phyloP scores from a whole-genome alignment of 2,113 vertebrate genomes.

The Mandrillus leucophaeus region DNA sequence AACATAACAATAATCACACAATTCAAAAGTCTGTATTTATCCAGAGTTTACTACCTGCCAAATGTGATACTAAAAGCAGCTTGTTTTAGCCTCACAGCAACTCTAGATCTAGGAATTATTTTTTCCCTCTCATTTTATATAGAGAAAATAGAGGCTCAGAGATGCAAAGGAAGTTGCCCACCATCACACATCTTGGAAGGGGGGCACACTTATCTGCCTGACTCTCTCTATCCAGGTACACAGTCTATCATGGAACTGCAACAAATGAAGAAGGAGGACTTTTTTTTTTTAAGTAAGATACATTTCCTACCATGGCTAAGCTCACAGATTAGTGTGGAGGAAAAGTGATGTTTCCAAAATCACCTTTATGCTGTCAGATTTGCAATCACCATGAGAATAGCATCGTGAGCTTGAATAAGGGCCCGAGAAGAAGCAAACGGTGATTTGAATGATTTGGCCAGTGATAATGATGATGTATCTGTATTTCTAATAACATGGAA shows the following conservation, averaged over 20 bases:
- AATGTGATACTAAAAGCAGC: not conserved
- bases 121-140: not conserved
- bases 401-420: not conserved
- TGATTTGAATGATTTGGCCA: not conserved
- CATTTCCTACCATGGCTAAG: not conserved
- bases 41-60: not conserved
- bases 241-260: not conserved
- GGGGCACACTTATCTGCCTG: accelerated
- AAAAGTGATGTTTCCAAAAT: not conserved
- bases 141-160: not conserved
- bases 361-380: not conserved
- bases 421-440: not conserved
- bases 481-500: not conserved
- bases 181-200: not conserved
- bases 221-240: not conserved
- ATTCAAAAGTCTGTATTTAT: not conserved
- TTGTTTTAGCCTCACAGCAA: not conserved
- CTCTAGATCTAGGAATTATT: not conserved
- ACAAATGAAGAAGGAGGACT: not conserved
- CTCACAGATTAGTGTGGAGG: not conserved
- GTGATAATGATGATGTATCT: not conserved
- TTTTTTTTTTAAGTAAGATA: no score
- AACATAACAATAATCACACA: not conserved
- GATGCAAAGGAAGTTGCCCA: no score
- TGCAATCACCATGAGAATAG: not conserved